Evolutionary conservation across 2,797 vertebrate species (phyloP).

Genomic region (Pipistrellus pygmaeus): DNA sequence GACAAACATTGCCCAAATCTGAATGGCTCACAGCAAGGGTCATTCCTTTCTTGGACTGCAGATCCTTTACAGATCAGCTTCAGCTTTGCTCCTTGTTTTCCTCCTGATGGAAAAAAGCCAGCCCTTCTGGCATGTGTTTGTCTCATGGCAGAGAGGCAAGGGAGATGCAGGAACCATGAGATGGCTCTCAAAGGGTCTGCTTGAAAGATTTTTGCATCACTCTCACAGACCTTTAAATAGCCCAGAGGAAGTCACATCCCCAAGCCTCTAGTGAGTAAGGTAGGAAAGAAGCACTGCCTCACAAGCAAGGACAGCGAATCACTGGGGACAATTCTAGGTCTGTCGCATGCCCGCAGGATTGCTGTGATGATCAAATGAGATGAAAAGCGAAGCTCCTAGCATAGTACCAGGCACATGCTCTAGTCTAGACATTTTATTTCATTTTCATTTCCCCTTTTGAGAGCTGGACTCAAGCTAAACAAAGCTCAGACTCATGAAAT

Average conservation of each 20-base stretch:
- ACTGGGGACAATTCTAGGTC: neutral
- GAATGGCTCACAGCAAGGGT: neutral
- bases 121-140: neutral
- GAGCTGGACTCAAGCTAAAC: neutral
- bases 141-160: neutral
- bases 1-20: neutral
- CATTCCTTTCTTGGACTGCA: neutral
- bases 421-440: neutral
- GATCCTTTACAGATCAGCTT: neutral
- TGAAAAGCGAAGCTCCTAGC: neutral
- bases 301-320: neutral
- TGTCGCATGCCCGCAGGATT: neutral
- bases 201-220: neutral
- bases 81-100: neutral
- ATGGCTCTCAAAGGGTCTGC: neutral
- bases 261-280: neutral
- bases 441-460: neutral
- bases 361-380: neutral
- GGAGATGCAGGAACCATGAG: neutral
- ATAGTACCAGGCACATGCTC: neutral
- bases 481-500: neutral
- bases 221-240: neutral
- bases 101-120: neutral
- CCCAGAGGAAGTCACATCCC: neutral
- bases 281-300: neutral